These are phyloP conservation scores for Pterostichus niger DNA, from an alignment of 2,888 invertebrate species.

Conservation along the genomic window DNA sequence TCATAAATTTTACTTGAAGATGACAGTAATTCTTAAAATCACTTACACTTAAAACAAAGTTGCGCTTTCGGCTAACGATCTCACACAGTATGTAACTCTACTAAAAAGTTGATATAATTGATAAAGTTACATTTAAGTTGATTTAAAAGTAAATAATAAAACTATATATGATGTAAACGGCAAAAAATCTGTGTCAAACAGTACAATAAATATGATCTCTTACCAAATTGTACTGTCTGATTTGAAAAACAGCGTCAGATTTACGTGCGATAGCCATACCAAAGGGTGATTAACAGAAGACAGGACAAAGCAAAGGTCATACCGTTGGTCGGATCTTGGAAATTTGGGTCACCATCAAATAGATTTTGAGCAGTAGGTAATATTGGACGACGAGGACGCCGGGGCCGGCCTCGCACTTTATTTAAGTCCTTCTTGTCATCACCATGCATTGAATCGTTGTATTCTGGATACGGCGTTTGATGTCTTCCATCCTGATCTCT, in stretches of 20 bases:
- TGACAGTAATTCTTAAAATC: no score
- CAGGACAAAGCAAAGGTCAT: not conserved
- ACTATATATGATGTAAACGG: not conserved
- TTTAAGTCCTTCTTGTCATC: not conserved
- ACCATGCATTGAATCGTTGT: constrained; percentile 2
- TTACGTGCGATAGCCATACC: not conserved
- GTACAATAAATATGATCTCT: no score
- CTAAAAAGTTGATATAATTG: no score
- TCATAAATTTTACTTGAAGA: no score
- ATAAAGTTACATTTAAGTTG: no score
- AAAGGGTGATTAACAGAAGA: constrained; percentile 5
- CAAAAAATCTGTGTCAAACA: no score
- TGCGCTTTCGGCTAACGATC: no score
- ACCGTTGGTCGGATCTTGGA: not conserved
- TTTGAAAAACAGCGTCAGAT: no score
- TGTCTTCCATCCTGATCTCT: not conserved
- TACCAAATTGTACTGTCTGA: no score
- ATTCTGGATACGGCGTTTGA: constrained; percentile 26
- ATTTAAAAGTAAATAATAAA: not conserved
- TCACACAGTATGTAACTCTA: no score
- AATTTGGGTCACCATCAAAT: not conserved
- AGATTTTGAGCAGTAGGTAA: not conserved
- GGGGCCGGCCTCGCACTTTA: not conserved
- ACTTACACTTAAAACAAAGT: no score
- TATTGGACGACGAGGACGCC: not conserved